Evolutionary conservation across 2,113 vertebrate genomes (phyloP), one percentile per base, ranked within the genome.

Genomic region (Bolborhynchus lineola): DNA sequence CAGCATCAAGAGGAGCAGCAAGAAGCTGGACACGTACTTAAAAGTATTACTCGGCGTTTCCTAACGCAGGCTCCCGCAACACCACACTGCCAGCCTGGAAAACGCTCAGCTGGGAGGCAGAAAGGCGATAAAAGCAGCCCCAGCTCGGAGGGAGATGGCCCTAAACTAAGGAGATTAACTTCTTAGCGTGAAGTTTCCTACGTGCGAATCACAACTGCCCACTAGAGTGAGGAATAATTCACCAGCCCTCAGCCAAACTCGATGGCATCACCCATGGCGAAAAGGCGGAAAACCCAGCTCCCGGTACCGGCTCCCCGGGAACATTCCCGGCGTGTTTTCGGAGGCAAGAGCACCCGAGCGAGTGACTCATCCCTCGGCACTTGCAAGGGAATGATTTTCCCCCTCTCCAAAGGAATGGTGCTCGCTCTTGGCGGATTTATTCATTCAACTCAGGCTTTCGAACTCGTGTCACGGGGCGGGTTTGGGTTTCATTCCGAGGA

Each of bases 361-460:
- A 94, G 91, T 98, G 98, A 98, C 97, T 98, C 98, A 97, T 97
- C 97, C 97, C 97, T 71, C 17, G 94, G 85, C 92, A 95, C 96
- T 97, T 75, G 93, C 92, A 72, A 96, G 97, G 83, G 91, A 96
- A 96, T 86, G 53, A 87, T 97, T 96, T 90, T 93, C 92, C 33
- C 55, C 70, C 96, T 96, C 95, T 91, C 93, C 28, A 87, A 84
- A 95, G 93, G 90, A 93, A 94, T 3, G 69, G 92, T 80, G 96
- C 93, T 92, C 35, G 77, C 89, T 87, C 93, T 94, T 29, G 80
- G 83, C 39, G 84, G 81, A 95, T 96, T 97, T 97, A 96, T 97
- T 97, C 94, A 91, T 97, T 97, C 97, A 89, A 74, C 92, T 97
- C 95, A 93, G 95, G 87, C 94, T 96, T 75, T 96, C 59, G 93